Evolutionary conservation across 2,888 invertebrate genomes (phyloP), one percentile per base, ranked within the genome.

Genomic region (Parelbella ahira): DNA sequence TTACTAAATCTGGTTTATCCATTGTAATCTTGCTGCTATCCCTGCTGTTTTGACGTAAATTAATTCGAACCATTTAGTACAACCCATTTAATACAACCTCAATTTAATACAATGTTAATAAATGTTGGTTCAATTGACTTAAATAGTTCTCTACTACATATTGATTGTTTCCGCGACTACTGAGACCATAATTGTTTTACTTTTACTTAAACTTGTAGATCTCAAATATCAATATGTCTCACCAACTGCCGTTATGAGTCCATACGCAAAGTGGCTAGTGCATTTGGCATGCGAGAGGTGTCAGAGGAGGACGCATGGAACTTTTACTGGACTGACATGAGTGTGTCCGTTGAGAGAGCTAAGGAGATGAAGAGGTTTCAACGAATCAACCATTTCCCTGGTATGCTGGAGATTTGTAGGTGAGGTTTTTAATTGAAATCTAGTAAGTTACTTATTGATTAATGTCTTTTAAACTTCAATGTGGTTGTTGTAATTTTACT

Each of bases 301-400:
- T 88, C 90, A 0, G 95, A 95, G 53, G 91, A 91, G 30, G 94
- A 95, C 44, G 90, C 92, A 37, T 97, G 97, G 97, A 95, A 95
- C 69, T 90, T 97, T 51, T 94, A 93, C 63, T 97, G 97, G 97
- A 94, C 95, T 0, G 97, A 97, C 68, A 91, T 93, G 60, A 93
- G 94, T 52, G 93, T 97, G 9, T 93, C 95, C 4, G 90, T 96
- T 1, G 96, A 97, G 60, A 80, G 94, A 37, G 95, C 94, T 29
- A 96, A 96, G 75, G 95, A 95, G 58, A 95, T 97, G 96, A 96
- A 95, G 75, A 89, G 96, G 48, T 97, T 93, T 74, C 94, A 97
- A 83, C 93, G 95, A 68, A 94, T 97, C 47, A 97, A 97, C 73
- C 97, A 97, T 78, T 97, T 97, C 69, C 97, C 97, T 1, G 95